Base-by-base conservation (phyloP, 2,113 vertebrate species). In the Actenoides lindsayi region DNA sequence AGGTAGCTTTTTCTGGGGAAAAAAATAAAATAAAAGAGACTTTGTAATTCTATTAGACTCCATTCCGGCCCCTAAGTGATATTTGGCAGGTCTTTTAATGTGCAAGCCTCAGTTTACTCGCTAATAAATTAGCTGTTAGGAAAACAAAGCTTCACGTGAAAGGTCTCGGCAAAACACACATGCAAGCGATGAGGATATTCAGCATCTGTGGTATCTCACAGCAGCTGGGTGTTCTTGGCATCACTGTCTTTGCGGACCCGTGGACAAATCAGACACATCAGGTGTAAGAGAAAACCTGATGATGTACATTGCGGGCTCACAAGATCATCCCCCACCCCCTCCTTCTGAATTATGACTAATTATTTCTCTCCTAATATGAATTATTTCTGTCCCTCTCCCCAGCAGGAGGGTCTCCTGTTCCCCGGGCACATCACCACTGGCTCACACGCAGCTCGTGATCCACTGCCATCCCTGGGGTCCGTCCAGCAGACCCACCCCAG, bases 101-200 rank as follows among this genome's bases (percentile, higher is more conserved):
- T 54, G 82, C 70, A 90, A 71, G 57, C 42, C 23, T 88, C 89
- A 80, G 51, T 92, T 90, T 83, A 41, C 59, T 83, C 18, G 11
- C 39, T 84, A 86, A 83, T 73, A 86, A 96, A 90, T 83, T 41
- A 85, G 62, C 42, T 83, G 62, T 64, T 76, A 73, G 62, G 67
- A 82, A 79, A 96, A 88, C 89, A 95, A 83, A 83, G 89, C 67
- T 85, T 56, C 79, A 75, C 57, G 51, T 54, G 83, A 75, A 84
- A 83, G n/a, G n/a, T 33, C 50, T 70, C 16, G 67, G 75, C 39
- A 79, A 87, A 90, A 74, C 62, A 63, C 60, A 85, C 67, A 67
- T 44, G 60, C 65, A 71, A 13, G 57, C 37, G 39, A 27, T 15
- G 79, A 42, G 33, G 56, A 56, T 20, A 39, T 35, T 88, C 70